A percentile compares a stretch with the other conserved stretches of the same genome.
These are phyloP conservation scores for Eucera pruinosa DNA, from an alignment of 2,888 invertebrate species.

Conservation along the genomic window DNA sequence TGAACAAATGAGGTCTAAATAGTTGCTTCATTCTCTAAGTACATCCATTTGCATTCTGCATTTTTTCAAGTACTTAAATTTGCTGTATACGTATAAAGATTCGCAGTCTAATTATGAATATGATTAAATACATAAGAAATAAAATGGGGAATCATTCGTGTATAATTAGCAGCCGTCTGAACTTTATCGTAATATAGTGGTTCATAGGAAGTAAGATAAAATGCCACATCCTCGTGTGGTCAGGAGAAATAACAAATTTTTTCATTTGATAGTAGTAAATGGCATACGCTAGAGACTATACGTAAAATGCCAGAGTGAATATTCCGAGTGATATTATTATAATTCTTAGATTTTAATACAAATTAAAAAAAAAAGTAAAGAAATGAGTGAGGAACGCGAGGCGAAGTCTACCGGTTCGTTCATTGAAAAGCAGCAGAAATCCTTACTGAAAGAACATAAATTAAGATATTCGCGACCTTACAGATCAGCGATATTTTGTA, in stretches of 20 bases:
- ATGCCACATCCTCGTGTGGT: conserved; percentile 64
- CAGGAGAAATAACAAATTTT: conserved; percentile 26
- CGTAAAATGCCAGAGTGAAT: background rate
- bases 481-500: conserved; percentile 41
- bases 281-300: background rate
- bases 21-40: too few species aligned
- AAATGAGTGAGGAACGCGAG: conserved; percentile 53
- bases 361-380: too few species aligned
- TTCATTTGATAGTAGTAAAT: conserved; percentile 32
- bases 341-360: background rate
- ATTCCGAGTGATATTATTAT: background rate
- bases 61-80: too few species aligned
- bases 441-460: background rate
- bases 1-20: too few species aligned
- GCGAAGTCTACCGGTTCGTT: conserved; percentile 51
- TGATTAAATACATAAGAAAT: too few species aligned
- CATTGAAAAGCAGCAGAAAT: conserved; percentile 33
- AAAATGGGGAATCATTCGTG: conserved; percentile 9
- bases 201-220: conserved; percentile 68
- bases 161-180: conserved; percentile 4
- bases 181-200: conserved; percentile 55
- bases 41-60: too few species aligned
- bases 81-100: too few species aligned
- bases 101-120: too few species aligned
- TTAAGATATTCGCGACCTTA: conserved; percentile 17